Evolutionary conservation across 2,888 invertebrate species (phyloP), one percentile per base, ranked within the genome.

Genomic region (Tetranychus piercei): DNA sequence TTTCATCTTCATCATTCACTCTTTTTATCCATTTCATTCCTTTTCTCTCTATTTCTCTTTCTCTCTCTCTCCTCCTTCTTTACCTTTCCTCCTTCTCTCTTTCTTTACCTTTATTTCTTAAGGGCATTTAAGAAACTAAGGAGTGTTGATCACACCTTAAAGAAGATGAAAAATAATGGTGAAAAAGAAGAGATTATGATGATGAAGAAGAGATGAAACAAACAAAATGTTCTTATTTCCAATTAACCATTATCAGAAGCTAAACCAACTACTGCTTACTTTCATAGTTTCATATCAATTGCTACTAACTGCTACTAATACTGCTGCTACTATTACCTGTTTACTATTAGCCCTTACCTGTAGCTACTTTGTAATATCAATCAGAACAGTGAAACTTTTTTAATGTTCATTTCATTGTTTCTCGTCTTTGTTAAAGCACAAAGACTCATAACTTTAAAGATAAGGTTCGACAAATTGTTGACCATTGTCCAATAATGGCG

Each of bases 51-150:
- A 15, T 65, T 65, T 4, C 1, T 67, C 66, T 66, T 18, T 66
- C 5, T 18, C 67, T 67, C n/a, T 69, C 5, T 22, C 22, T 69
- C 22, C 69, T 20, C 20, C 69, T 23, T 69, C 69, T 69, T 22
- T 11, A 66, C 20, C 69, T 23, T 69, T 69, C 34, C 69, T 34
- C 69, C 69, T 23, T 11, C 69, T 23, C 69, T 69, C 69, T 69
- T 69, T 55, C 15, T 15, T 55, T 55, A 15, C 55, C 2, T 55
- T 55, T 55, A 55, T 55, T 55, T 55, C 55, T 55, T 55, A 15
- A 55, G 55, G 55, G 55, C 55, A 55, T 55, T 55, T 55, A 55
- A 7, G 15, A 55, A 55, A 55, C 55, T 55, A 55, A 55, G 55
- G 55, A 55, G 55, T 55, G 55, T 6, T 55, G 55, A 55, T 55